A percentile compares a stretch with the other conserved stretches of the same genome.
These are phyloP conservation scores for Lasius fuliginosus DNA, from an alignment of 2,888 invertebrate genomes.

Conservation along the genomic window DNA sequence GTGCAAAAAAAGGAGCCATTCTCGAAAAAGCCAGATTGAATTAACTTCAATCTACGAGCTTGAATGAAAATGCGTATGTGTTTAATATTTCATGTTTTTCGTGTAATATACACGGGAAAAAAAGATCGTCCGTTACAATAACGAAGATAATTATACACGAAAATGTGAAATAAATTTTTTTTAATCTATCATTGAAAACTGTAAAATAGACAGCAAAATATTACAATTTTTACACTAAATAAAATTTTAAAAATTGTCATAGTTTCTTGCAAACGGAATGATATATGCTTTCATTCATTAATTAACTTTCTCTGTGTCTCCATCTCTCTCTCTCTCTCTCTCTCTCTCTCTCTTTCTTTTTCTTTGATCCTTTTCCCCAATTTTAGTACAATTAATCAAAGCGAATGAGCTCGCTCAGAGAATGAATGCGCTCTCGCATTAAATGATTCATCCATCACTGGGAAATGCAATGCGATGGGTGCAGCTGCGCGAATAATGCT, in stretches of 20 bases:
- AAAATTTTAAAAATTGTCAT: not conserved
- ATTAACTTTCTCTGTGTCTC: not conserved
- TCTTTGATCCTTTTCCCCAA: not conserved
- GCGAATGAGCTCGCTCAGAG: slow-evolving; percentile 19
- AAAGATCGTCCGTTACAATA: not conserved
- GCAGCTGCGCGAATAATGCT: slow-evolving; percentile 36
- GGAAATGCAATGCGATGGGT: slow-evolving; percentile 14
- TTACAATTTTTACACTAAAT: not conserved
- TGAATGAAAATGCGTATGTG: not conserved
- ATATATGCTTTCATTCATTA: not conserved
- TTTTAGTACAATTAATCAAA: slow-evolving; percentile 29
- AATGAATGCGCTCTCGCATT: not conserved
- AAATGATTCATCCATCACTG: slow-evolving; percentile 40
- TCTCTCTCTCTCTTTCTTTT: not conserved
- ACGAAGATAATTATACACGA: not conserved
- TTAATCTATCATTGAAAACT: not conserved
- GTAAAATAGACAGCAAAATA: not conserved
- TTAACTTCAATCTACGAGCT: not conserved
- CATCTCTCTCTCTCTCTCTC: not conserved
- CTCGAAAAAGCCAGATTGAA: not conserved
- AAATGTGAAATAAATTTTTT: not conserved
- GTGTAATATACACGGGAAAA: not conserved
- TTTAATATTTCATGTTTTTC: not conserved
- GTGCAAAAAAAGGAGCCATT: too few species aligned
- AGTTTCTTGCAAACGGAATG: not conserved